Conservation (phyloP, 2,797 vertebrate species). For the Hybognathus amarus region DNA sequence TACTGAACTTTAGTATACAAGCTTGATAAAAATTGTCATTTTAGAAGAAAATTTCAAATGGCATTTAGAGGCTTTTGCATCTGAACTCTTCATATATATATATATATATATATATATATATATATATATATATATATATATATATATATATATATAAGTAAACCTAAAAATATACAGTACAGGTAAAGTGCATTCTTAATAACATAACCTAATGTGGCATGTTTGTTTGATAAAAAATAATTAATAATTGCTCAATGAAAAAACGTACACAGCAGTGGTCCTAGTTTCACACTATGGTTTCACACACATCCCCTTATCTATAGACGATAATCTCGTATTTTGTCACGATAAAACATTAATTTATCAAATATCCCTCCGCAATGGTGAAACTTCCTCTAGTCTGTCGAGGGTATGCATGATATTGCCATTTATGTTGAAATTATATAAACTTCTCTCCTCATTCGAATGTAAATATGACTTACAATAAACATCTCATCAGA, state of each 20-base stretch:
- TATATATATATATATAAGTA: too few species aligned
- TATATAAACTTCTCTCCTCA: not conserved
- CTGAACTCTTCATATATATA: too few species aligned
- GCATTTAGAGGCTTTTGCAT: too few species aligned
- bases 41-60: too few species aligned
- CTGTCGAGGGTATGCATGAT: constrained; percentile 17
- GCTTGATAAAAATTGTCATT: too few species aligned
- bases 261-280: not conserved
- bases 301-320: not conserved
- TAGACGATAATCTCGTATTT: not conserved
- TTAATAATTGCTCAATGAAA: not conserved
- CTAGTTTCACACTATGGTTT: not conserved
- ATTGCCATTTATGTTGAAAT: constrained; percentile 3
- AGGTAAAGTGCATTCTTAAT: not conserved
- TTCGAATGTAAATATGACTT: not conserved
- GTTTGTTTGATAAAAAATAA: not conserved
- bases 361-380: constrained; percentile 68
- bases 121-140: too few species aligned
- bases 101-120: too few species aligned
- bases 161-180: not conserved
- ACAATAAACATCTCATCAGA: not conserved
- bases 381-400: constrained; percentile 55
- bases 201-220: not conserved
- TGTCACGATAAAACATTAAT: constrained; percentile 52
- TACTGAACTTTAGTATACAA: too few species aligned